phyloP scores from a whole-genome alignment of 2,113 vertebrate genomes.

The Semnopithecus entellus region DNA sequence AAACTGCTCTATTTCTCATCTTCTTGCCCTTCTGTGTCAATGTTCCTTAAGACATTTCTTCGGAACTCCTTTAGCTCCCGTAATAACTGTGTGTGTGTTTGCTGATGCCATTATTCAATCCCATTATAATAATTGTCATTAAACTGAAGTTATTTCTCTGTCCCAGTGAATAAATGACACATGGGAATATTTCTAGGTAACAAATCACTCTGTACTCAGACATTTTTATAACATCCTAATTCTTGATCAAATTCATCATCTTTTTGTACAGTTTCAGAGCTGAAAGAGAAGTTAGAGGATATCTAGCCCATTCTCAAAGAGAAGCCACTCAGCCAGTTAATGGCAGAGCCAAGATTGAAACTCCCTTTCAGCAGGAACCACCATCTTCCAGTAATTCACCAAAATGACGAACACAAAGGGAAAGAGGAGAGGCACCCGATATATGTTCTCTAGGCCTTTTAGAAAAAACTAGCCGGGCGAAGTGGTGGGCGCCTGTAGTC shows the following conservation, averaged over 20 bases:
- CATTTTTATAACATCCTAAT: neutral
- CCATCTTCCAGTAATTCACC: too few species aligned
- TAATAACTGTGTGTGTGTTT: neutral
- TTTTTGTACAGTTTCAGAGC: neutral
- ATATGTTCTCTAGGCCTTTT: too few species aligned
- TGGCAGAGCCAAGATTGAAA: neutral
- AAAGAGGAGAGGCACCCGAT: too few species aligned
- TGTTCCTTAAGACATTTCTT: neutral
- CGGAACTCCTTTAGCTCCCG: neutral
- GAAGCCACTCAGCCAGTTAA: neutral
- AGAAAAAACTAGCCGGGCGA: too few species aligned
- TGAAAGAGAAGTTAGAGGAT: neutral
- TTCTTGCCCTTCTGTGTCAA: neutral
- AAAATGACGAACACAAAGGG: too few species aligned
- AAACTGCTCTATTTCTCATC: neutral
- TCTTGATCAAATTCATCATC: neutral
- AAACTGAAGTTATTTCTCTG: constrained; percentile 30
- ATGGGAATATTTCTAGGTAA: constrained; percentile 7
- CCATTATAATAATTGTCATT: neutral
- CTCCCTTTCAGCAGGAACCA: neutral
- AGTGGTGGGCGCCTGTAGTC: too few species aligned
- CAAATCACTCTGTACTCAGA: neutral
- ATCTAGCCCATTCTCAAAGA: neutral
- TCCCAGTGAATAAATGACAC: neutral
- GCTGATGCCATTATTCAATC: neutral